Evolutionary conservation across 2,797 vertebrate species (phyloP).

Genomic region (Hyperoplus immaculatus): DNA sequence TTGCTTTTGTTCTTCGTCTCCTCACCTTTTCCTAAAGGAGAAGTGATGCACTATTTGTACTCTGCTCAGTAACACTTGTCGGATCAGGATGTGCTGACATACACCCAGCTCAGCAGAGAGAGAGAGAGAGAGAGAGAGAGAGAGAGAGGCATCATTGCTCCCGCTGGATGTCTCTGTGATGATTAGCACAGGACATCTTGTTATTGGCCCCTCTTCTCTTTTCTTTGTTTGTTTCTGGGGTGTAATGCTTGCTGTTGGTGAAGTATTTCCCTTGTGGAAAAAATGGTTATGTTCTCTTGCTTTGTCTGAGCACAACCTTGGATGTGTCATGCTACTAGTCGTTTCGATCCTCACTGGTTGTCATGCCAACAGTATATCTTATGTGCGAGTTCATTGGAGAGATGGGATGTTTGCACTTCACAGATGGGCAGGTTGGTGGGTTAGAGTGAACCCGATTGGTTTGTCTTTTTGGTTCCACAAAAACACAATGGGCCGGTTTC

Average conservation of each 20-base stretch:
- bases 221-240: constrained; percentile 13
- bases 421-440: constrained; percentile 57
- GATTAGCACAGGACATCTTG: constrained; percentile 71
- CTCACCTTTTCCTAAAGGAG: constrained; percentile 45
- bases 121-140: too few species aligned
- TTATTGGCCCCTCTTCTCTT: constrained; percentile 40
- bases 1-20: constrained; percentile 46
- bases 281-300: constrained; percentile 54
- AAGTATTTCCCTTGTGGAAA: constrained; percentile 51
- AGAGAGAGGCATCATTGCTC: constrained; percentile 40
- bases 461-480: background rate
- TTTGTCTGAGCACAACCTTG: constrained; percentile 78
- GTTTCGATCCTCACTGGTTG: constrained; percentile 79
- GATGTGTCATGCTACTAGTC: constrained; percentile 74
- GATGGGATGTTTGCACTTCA: constrained; percentile 64
- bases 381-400: constrained; percentile 64
- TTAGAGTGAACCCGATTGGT: constrained; percentile 23
- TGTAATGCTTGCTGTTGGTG: constrained; percentile 38
- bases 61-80: constrained; percentile 53
- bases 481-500: too few species aligned
- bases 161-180: constrained; percentile 65
- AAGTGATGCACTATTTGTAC: constrained; percentile 40
- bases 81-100: constrained; percentile 63
- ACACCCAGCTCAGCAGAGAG: constrained; percentile 44
- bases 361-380: constrained; percentile 84